A percentile compares a stretch with the other conserved stretches of the same genome.
These are phyloP conservation scores for Eurypyga helias DNA, from an alignment of 2,113 vertebrate genomes.

Conservation along the genomic window DNA sequence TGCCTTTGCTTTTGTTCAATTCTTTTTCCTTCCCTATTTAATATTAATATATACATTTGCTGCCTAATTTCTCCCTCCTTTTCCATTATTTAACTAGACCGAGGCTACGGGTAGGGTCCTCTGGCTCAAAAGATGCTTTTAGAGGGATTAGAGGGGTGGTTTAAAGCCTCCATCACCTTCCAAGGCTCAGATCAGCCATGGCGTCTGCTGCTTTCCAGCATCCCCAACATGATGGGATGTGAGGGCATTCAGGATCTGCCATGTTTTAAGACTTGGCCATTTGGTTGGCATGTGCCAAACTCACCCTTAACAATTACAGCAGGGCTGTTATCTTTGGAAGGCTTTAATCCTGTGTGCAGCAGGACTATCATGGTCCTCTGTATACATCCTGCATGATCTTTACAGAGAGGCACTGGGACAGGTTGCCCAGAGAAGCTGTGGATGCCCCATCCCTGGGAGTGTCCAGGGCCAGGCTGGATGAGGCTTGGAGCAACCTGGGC, in stretches of 20 bases:
- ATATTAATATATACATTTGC: background rate
- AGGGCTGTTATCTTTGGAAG: background rate
- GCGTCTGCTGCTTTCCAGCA: rapidly evolving
- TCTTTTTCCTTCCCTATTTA: background rate
- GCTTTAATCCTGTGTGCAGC: background rate
- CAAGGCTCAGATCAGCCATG: rapidly evolving
- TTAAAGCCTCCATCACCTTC: background rate
- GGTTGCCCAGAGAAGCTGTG: too few species aligned
- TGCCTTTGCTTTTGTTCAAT: background rate
- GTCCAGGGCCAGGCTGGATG: too few species aligned
- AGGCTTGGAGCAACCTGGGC: too few species aligned
- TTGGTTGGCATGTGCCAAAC: background rate
- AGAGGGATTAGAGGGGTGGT: background rate
- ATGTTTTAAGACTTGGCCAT: background rate
- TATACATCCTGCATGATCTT: background rate
- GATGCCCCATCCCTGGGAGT: too few species aligned
- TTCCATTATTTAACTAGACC: background rate
- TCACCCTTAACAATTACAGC: background rate
- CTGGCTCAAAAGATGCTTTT: background rate
- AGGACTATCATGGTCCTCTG: background rate
- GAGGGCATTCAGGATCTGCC: rapidly evolving
- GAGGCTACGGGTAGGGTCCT: background rate
- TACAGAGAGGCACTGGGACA: too few species aligned
- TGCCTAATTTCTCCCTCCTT: background rate
- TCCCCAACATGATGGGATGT: rapidly evolving